phyloP scores from a whole-genome alignment of 2,888 invertebrate genomes.

The Palloptera scutellata region DNA sequence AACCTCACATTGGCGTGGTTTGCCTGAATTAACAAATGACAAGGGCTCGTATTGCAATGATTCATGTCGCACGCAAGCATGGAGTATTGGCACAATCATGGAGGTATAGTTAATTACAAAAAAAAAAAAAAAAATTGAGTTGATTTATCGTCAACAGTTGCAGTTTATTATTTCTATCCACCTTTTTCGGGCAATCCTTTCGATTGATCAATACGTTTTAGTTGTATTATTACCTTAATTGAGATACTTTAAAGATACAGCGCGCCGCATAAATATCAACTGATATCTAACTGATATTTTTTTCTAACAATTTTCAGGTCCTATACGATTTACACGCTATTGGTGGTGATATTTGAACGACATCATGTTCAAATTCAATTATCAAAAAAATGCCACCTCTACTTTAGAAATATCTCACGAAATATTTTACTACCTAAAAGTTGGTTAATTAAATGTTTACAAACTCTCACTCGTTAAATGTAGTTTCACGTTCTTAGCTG shows the following conservation, averaged over 20 bases:
- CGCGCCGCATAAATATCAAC: background rate
- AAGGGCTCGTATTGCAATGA: conserved; percentile 83
- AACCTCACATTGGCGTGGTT: conserved; percentile 87
- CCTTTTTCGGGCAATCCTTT: background rate
- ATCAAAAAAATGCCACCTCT: background rate
- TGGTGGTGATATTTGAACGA: conserved; percentile 52
- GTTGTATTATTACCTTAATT: too few relatives aligned
- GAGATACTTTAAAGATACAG: too few relatives aligned
- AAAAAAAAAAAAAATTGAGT: background rate
- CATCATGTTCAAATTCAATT: background rate
- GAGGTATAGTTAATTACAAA: conserved; percentile 72
- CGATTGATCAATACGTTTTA: too few relatives aligned
- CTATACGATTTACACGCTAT: conserved; percentile 57
- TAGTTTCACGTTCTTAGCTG: background rate
- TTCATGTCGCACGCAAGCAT: conserved; percentile 95
- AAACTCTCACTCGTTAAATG: background rate
- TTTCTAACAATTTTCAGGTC: conserved; percentile 41
- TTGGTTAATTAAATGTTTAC: background rate
- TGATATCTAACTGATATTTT: background rate
- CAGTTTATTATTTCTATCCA: too few relatives aligned
- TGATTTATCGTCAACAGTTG: too few relatives aligned
- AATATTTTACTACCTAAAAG: too few relatives aligned
- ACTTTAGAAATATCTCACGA: too few relatives aligned
- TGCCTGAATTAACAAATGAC: conserved; percentile 94
- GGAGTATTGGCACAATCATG: conserved; percentile 89